phyloP scores from a whole-genome alignment of 2,888 invertebrate genomes.

The Drosophila crucigera region DNA sequence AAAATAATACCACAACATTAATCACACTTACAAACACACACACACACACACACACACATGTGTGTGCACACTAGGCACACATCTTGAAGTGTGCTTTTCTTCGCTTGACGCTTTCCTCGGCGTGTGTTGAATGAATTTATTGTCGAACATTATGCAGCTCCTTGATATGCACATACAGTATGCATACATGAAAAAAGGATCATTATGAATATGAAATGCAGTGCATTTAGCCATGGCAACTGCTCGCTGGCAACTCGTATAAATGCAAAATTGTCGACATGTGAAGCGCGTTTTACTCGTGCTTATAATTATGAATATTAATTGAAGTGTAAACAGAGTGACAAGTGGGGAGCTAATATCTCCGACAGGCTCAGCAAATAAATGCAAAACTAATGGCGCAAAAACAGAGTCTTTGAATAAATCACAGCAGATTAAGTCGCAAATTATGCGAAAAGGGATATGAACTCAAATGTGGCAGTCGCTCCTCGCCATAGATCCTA shows the following conservation, averaged over 20 bases:
- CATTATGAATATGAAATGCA: conserved; percentile 78
- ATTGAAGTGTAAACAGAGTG: conserved; percentile 40
- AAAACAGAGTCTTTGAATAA: conserved; percentile 77
- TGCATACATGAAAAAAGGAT: conserved; percentile 28
- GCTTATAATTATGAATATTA: conserved; percentile 75
- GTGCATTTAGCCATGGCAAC: conserved; percentile 58
- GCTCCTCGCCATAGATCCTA: conserved; percentile 47
- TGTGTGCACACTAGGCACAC: conserved; percentile 22
- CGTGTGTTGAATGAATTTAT: conserved; percentile 80
- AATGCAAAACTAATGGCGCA: conserved; percentile 72
- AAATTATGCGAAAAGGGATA: conserved; percentile 78
- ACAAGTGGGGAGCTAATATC: conserved; percentile 24
- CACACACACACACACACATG: conserved; percentile 13
- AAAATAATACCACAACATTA: conserved; percentile 71
- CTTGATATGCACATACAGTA: conserved; percentile 25
- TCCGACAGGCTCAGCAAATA: conserved; percentile 53
- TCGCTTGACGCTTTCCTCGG: conserved; percentile 37
- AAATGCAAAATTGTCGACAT: conserved; percentile 39
- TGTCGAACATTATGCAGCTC: conserved; percentile 74
- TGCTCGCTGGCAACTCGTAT: conserved; percentile 28
- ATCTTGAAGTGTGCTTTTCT: conserved; percentile 49
- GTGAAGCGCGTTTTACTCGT: conserved; percentile 23
- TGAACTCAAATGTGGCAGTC: conserved; percentile 47
- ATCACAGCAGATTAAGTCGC: conserved; percentile 77
- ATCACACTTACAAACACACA: conserved; percentile 47